These are phyloP conservation scores for Aricia agestis DNA, from an alignment of 1,140 invertebrate species.

Conservation along the genomic window DNA sequence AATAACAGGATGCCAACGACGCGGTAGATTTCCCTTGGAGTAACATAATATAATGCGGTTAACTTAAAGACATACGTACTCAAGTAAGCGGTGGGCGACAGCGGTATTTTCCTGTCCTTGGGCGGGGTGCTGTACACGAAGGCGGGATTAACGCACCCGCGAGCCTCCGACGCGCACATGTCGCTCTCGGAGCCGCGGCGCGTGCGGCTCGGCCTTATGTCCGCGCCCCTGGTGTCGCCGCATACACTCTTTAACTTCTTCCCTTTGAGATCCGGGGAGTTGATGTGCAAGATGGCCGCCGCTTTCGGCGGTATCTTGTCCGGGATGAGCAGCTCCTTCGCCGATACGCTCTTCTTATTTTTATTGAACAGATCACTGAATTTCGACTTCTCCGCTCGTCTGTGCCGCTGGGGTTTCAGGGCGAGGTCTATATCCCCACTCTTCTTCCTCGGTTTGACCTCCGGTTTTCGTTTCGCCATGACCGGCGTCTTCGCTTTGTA, in stretches of 20 bases:
- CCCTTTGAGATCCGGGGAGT: slow-evolving; percentile 60
- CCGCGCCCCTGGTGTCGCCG: slow-evolving; percentile 51
- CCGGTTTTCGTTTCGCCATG: slow-evolving; percentile 60
- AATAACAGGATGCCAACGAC: too few relatives aligned
- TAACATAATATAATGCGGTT: neutral
- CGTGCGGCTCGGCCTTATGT: slow-evolving; percentile 39
- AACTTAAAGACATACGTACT: slow-evolving; percentile 52
- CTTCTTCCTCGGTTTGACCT: slow-evolving; percentile 53
- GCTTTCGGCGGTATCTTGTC: slow-evolving; percentile 77
- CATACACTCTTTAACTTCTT: slow-evolving; percentile 32
- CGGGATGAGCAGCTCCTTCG: slow-evolving; percentile 60
- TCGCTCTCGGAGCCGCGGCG: slow-evolving; percentile 64
- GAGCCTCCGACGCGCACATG: slow-evolving; percentile 41
- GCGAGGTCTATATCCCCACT: slow-evolving; percentile 63
- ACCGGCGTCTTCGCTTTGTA: slow-evolving; percentile 75
- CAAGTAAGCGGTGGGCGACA: slow-evolving; percentile 57
- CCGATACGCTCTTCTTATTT: slow-evolving; percentile 56
- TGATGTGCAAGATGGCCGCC: slow-evolving; percentile 76
- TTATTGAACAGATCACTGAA: slow-evolving; percentile 71
- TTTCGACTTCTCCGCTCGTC: slow-evolving; percentile 65
- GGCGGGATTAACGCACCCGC: slow-evolving; percentile 61
- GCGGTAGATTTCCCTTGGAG: too few relatives aligned
- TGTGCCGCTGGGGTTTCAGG: slow-evolving; percentile 57
- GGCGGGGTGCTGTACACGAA: slow-evolving; percentile 71
- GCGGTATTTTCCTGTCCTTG: slow-evolving; percentile 59